phyloP scores from a whole-genome alignment of 1,140 invertebrate species.

The Macrobrachium rosenbergii region DNA sequence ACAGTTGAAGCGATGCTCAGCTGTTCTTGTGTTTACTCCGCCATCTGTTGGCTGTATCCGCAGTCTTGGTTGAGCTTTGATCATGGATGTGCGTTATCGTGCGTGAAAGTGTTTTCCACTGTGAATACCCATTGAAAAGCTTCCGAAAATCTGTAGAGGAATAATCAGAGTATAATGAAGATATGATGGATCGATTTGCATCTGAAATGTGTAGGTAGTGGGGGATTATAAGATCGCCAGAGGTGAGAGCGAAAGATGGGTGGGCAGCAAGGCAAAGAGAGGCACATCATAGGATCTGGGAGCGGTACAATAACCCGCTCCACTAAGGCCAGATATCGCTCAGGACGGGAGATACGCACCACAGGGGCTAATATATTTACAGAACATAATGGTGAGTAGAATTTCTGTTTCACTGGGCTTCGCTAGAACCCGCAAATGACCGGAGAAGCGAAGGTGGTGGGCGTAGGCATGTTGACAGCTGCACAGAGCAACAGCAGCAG shows the following conservation, averaged over 20 bases:
- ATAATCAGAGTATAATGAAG: constrained; percentile 16
- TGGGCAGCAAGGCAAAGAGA: constrained; percentile 65
- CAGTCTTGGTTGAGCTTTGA: constrained; percentile 31
- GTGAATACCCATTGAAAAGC: too few relatives aligned
- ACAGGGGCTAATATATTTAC: constrained; percentile 59
- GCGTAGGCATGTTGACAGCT: too few relatives aligned
- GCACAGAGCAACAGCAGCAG: too few relatives aligned
- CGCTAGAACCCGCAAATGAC: too few relatives aligned
- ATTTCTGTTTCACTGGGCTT: background rate
- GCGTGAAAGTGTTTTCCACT: constrained; percentile 14
- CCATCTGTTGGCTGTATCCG: constrained; percentile 42
- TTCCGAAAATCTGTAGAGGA: too few relatives aligned
- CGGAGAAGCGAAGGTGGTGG: too few relatives aligned
- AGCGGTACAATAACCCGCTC: constrained; percentile 34
- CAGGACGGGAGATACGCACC: constrained; percentile 40
- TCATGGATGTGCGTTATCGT: constrained; percentile 20
- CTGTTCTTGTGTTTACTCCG: constrained; percentile 46
- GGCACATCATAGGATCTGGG: constrained; percentile 17
- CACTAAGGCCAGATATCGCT: constrained; percentile 42
- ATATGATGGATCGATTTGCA: constrained; percentile 29
- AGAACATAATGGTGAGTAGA: constrained; percentile 59
- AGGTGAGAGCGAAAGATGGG: constrained; percentile 51
- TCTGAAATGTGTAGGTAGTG: constrained; percentile 29
- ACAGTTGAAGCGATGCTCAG: constrained; percentile 12
- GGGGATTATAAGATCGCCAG: constrained; percentile 2